Base-by-base conservation (phyloP, 1,140 invertebrate species). In the Andricus grossulariae region DNA sequence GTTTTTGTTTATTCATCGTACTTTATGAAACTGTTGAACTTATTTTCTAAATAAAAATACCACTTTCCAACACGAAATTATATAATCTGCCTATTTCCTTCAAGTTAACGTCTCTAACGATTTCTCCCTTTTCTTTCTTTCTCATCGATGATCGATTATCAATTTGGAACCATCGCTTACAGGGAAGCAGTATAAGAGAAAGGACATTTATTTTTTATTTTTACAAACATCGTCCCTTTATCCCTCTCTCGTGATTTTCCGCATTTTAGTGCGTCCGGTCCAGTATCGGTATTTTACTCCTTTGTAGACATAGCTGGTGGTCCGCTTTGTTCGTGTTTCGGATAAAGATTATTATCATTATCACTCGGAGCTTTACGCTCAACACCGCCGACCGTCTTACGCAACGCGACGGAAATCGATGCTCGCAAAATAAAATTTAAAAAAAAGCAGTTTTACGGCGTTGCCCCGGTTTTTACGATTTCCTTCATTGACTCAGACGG, bases 401-500 rank as follows among this genome's bases (percentile, higher is more conserved):
- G 80, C 82, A 81, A 83, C 77, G 16, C 60, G 78, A 74, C 82
- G 82, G 80, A 83, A 83, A 83, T 83, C 77, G 79, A 81, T 83
- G 79, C 79, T 76, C 79, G 80, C 78, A 66, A 66, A 66, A 77
- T 49, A 54, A 60, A 82, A 78, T n/a, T n/a, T 25, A 80, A 50
- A 71, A 75, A 76, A 77, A 80, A 83, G 74, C 78, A 72, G 78
- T 84, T 84, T 84, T 84, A 84, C 77, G 83, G 80, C 72, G 75
- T 77, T 76, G 79, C 82, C 39, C 60, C 66, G 75, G 74, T 73
- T 76, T 84, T 84, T 84, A 84, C 83, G 83, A 84, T 84, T 84
- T 84, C 83, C 83, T 84, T 78, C 80, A 84, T 84, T 84, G 83
- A 84, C 75, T 81, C 80, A 78, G 70, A 73, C 39, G 72, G 79